Evolutionary conservation across 2,797 vertebrate species (phyloP), one percentile per base, ranked within the genome.

Genomic region (Eospalax fontanierii): DNA sequence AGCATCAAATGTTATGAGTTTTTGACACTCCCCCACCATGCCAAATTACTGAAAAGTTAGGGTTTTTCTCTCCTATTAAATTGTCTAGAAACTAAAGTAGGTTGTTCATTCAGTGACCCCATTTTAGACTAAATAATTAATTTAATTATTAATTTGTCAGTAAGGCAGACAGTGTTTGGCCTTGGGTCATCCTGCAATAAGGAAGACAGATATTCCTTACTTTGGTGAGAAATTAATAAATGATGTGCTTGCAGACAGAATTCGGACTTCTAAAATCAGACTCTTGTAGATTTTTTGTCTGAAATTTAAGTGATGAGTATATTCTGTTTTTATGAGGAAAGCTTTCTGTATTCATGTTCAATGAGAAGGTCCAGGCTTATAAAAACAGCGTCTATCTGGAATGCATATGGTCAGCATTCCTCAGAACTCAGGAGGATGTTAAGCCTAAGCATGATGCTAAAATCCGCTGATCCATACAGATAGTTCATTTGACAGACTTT

Each of bases 391-490:
- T 59, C 9, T 96, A 96, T 90, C 66, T 97, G 91, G 66, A 93
- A 76, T 97, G 76, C 96, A 87, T 87, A 84, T 63, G 28, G 88
- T 97, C 89, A 97, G 90, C 90, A 73, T 97, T 78, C 96, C 91
- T 97, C 97, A 94, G 94, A 91, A 89, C 92, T 97, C 78, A 95
- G 88, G 95, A 94, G 74, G n/a, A n/a, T n/a, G n/a, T 84, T 90
- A 88, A 97, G 74, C 40, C 33, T 66, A 96, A 57, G 19, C 61
- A 92, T 71, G 76, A 96, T 96, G 88, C 73, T 96, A 97, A 97
- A 96, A 97, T 89, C 63, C 87, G 93, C 83, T 95, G 89, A 96
- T 95, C 96, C 96, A 95, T 97, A 87, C 71, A 97, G 96, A 71
- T 76, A 94, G 80, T 93, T 95, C 95, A 97, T 95, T 97, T 96